phyloP scores from a whole-genome alignment of 2,113 vertebrate species.

The Nothoprocta perdicaria region DNA sequence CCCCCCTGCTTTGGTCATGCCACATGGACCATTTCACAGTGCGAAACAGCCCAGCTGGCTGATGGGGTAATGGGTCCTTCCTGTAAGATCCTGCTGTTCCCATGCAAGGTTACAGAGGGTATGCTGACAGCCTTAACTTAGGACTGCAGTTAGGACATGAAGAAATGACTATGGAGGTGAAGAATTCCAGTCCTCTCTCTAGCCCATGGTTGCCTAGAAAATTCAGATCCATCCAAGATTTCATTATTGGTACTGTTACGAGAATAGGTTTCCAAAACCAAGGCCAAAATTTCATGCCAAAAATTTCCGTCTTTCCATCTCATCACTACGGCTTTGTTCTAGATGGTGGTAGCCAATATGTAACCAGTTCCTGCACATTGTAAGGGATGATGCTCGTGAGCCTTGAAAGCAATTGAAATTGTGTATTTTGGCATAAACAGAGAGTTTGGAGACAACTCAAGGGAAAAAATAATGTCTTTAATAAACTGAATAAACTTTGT shows the following conservation, averaged over 20 bases:
- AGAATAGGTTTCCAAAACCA: neutral
- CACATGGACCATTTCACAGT: rapidly evolving
- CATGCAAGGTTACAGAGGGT: neutral
- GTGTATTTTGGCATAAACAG: neutral
- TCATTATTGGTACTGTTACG: neutral
- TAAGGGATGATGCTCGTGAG: neutral
- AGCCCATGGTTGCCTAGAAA: neutral
- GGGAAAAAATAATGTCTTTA: neutral
- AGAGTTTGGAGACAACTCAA: neutral
- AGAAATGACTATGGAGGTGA: neutral
- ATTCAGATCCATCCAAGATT: neutral
- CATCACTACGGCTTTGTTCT: neutral
- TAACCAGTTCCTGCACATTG: neutral
- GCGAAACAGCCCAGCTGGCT: neutral
- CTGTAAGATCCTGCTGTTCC: neutral
- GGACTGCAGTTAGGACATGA: neutral
- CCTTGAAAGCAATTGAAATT: neutral
- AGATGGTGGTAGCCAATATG: neutral
- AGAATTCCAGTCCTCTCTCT: neutral
- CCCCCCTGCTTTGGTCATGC: no score
- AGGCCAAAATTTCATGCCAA: neutral
- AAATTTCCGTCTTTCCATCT: neutral
- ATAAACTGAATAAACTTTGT: neutral
- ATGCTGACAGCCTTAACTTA: neutral
- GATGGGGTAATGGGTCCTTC: rapidly evolving